These are phyloP conservation scores for Phengaris arion DNA, from an alignment of 2,888 invertebrate species.

Conservation along the genomic window DNA sequence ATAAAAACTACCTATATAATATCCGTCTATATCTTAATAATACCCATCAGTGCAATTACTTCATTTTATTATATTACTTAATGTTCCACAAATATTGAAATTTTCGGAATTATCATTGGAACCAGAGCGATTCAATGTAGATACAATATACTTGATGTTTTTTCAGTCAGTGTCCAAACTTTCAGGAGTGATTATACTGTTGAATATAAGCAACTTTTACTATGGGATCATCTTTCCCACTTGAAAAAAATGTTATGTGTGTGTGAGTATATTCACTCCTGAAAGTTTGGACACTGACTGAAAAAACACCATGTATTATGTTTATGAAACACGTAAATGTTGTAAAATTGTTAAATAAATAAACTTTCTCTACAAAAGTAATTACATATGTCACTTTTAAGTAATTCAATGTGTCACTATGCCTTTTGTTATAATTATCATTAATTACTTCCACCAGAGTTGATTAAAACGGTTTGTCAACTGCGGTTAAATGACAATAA, in stretches of 20 bases:
- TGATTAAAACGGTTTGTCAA: background rate
- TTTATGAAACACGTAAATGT: background rate
- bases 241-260: no score
- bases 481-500: conserved; percentile 3
- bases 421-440: background rate
- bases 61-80: background rate
- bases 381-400: background rate
- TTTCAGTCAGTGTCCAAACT: no score
- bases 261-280: no score
- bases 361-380: background rate
- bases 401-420: background rate
- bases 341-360: background rate
- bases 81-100: conserved; percentile 1
- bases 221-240: no score
- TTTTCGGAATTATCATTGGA: background rate
- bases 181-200: no score
- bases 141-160: background rate
- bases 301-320: background rate
- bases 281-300: no score
- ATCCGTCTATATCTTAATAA: conserved; percentile 15
- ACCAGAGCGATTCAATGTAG: background rate
- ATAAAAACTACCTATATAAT: conserved; percentile 10
- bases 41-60: conserved; percentile 25
- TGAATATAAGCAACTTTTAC: no score
- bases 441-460: background rate